Conservation (phyloP, 2,888 invertebrate species). For the Spicauda simplicius region DNA sequence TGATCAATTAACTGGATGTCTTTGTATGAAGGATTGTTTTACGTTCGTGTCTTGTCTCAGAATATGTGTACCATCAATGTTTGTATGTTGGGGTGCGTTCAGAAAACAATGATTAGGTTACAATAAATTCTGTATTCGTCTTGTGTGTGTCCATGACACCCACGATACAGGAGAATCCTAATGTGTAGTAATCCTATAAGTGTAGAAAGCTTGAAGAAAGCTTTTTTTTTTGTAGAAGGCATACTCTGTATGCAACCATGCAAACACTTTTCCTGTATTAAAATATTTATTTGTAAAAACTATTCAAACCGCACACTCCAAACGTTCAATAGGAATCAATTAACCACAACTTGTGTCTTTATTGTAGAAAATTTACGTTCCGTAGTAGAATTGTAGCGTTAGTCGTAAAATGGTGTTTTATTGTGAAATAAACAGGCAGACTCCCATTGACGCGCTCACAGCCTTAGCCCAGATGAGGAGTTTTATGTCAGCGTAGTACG, state of each 20-base stretch:
- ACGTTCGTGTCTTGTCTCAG: not conserved
- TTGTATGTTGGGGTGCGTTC: too few relatives aligned
- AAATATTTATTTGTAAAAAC: too few relatives aligned
- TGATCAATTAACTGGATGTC: not conserved
- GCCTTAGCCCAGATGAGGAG: slow-evolving; percentile 53
- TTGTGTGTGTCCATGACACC: too few relatives aligned
- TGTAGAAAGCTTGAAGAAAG: too few relatives aligned
- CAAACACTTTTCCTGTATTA: too few relatives aligned
- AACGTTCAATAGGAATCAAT: slow-evolving; percentile 23
- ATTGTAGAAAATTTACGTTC: slow-evolving; percentile 27
- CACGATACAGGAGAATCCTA: too few relatives aligned
- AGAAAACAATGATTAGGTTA: too few relatives aligned
- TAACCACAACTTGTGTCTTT: slow-evolving; percentile 28
- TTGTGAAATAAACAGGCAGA: slow-evolving; percentile 64
- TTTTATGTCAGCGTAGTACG: slow-evolving; percentile 49
- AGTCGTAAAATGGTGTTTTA: slow-evolving; percentile 66
- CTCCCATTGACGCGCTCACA: slow-evolving; percentile 60
- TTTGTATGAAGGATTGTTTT: not conserved
- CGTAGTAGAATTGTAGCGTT: slow-evolving; percentile 50
- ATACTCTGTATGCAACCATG: too few relatives aligned
- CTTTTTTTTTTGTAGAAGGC: too few relatives aligned
- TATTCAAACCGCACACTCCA: slow-evolving; percentile 12
- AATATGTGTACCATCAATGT: too few relatives aligned
- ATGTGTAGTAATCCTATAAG: too few relatives aligned
- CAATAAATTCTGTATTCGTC: too few relatives aligned